Conservation (phyloP, 2,888 invertebrate species). For the Napeogenes sylphis region DNA sequence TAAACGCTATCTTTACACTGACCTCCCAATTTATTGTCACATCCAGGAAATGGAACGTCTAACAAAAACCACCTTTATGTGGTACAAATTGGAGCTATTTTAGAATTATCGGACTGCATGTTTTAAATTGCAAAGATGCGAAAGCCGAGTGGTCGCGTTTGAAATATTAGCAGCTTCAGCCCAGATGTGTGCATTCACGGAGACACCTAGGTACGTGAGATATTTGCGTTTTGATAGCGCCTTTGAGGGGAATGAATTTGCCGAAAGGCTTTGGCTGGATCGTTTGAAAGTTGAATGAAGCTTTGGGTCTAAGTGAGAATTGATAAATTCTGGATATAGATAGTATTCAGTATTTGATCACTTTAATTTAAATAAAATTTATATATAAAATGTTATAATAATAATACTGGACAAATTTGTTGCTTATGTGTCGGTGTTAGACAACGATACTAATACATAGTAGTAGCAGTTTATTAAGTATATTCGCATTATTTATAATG, state of each 20-base stretch:
- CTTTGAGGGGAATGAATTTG: constrained; percentile 51
- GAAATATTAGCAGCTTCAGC: constrained; percentile 71
- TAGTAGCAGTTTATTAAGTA: too few species aligned
- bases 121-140: constrained; percentile 50
- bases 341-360: constrained; percentile 15
- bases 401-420: too few species aligned
- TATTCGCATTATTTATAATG: too few species aligned
- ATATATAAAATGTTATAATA: too few species aligned
- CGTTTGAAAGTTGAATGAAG: constrained; percentile 28
- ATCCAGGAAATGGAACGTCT: constrained; percentile 12
- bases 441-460: too few species aligned
- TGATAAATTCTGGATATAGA: constrained; percentile 21
- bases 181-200: constrained; percentile 68
- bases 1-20: constrained; percentile 68
- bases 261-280: constrained; percentile 33
- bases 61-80: constrained; percentile 36
- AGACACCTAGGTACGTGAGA: constrained; percentile 58
- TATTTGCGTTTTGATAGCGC: constrained; percentile 64
- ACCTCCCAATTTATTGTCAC: constrained; percentile 42
- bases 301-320: constrained; percentile 26
- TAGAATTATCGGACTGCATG: neutral
- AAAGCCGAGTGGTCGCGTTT: constrained; percentile 62
- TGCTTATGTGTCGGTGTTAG: too few species aligned
- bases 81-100: constrained; percentile 20
- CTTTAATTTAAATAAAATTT: neutral